Evolutionary conservation across 2,888 invertebrate species (phyloP), one percentile per base, ranked within the genome.

Genomic region (Mimumesa dahlbomi): DNA sequence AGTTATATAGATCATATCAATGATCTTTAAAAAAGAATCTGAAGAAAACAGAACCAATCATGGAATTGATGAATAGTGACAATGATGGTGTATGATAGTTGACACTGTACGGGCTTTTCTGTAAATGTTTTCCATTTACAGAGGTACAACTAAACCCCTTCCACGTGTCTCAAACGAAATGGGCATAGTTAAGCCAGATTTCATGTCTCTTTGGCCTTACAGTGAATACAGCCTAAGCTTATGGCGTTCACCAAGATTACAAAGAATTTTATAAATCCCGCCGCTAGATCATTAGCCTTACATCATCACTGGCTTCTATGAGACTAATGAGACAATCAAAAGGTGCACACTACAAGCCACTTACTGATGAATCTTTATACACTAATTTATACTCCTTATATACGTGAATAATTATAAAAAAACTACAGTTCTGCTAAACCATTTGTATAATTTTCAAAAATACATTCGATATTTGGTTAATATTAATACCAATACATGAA

Each of bases 131-230:
- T 16, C 16, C 2, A 56, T 25, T 52, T 59, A 62, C 49, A 54
- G 21, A 49, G 21, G 58, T 67, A 71, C 70, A 65, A 54, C 72
- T 38, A 36, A 21, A 48, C 73, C 52, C 75, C 77, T 70, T 68
- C 73, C 62, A 49, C 68, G 64, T 43, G 75, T 58, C 81, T 84
- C 57, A 68, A 75, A 63, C 61, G 73, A 82, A 75, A 61, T 69
- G 78, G 56, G 46, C 57, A 42, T 62, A 57, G 56, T 66, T 45
- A 40, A 53, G 61, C 66, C 81, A 83, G 75, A 78, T 80, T 85
- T 84, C 57, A 46, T 89, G 85, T 89, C 84, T 89, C 89, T 89
- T 86, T 84, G 89, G 87, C 89, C 89, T 89, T 89, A 89, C 89
- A 89, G 88, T 85, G 87, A 81, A 84, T 65, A 56, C 45, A 66